Evolutionary conservation across 92 coral and sea anemone species (phyloP), one percentile per base, ranked within the genome.

Genomic region (Porites rus): DNA sequence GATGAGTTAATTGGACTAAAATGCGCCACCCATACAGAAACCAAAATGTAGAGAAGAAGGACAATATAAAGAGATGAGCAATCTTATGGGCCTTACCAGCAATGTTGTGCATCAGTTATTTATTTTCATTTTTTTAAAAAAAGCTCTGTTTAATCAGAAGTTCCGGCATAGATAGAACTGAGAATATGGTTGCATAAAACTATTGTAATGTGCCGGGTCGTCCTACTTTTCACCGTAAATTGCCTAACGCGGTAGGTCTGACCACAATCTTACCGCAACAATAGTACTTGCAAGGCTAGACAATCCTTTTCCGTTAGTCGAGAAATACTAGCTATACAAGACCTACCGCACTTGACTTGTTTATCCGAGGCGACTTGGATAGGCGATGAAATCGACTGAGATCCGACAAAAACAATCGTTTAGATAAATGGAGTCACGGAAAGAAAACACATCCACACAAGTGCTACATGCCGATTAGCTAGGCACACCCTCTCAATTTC

Each of bases 261-360:
- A 69, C 69, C 77, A 61, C 85, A 81, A 81, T 38, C 85, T 38
- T 8, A 56, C 69, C 77, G 50, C 85, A 81, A 81, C 77, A 81
- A 81, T 69, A 28, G 68, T 77, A 69, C 85, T 69, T 70, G 58
- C n/a, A 14, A 51, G 14, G 51, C 43, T 7, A 12, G 85, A 56
- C 85, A 31, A 70, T 81, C 76, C 67, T 19, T 81, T 81, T 81
- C 85, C 85, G 85, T 54, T 81, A 9, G 51, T 10, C 53, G 13
- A 51, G 78, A 31, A 81, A 56, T 1, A 50, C n/a, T 38, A 38
- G 46, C 46, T 38, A 38, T 38, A 8, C 14, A 3, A n/a, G 60
- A 69, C 85, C 85, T 56, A 81, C 85, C 77, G 65, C 85, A 58
- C 51, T 78, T 68, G 46, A 38, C 46, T 38, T 38, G 46, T 24